Evolutionary conservation across 2,113 vertebrate species (phyloP), one percentile per base, ranked within the genome.

Genomic region (Shinisaurus crocodilurus): DNA sequence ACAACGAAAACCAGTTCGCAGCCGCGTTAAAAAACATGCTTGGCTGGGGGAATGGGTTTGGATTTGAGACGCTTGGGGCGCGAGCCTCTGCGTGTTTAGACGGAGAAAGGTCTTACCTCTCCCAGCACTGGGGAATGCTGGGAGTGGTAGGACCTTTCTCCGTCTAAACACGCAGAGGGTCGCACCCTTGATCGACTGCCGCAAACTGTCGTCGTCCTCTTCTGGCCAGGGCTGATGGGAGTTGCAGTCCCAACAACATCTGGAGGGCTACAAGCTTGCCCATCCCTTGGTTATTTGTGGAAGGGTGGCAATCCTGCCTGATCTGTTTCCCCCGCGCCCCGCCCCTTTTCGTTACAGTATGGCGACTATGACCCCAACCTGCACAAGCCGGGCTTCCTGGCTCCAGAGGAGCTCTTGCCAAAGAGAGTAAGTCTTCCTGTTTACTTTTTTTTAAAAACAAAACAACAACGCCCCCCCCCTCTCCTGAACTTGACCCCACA

Each of bases 281-380:
- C 13, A 13, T n/a, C 60, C 60, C 60, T 12, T 63, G 60, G 60
- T 23, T 23, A 63, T n/a, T 20, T 57, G 48, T 9, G 32, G 34
- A 57, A 81, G 48, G 32, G 79, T 6, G 16, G 15, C 48, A 2
- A 7, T 9, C 79, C 50, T n/a, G 5, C 72, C 72, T 74, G 72
- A 74, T 37, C 34, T n/a, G 12, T 74, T 18, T 37, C 15, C 16
- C 57, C 57, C 48, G 8, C 48, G 4, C 48, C 48, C 16, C 37
- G 50, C 54, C 27, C 25, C 81, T 90, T 93, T 85, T 70, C 82
- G 90, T 67, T 82, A 54, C 95, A 99, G 98, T 98, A 98, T 91
- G 98, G 98, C 25, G 98, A 98, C 93, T 98, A 98, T 0, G 98
- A 99, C 91, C 98, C 98, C 65, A 98, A 98, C 91, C 98, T 98